Evolutionary conservation across 1,140 invertebrate species (phyloP), one percentile per base, ranked within the genome.

Genomic region (Megathymus violae): DNA sequence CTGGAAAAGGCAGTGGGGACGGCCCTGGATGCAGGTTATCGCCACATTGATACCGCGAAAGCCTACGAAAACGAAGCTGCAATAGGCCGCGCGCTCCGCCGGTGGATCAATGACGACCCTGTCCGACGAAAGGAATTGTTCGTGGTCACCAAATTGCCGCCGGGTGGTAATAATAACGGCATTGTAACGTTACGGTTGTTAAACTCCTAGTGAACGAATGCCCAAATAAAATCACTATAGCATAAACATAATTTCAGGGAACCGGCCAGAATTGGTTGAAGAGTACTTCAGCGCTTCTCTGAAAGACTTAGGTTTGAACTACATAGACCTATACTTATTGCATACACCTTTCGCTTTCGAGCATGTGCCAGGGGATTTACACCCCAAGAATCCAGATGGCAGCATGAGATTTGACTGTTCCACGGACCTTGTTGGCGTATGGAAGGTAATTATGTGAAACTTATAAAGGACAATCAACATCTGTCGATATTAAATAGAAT

Each of bases 371-470:
- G 89, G 85, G 0, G 88, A 92, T 56, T 52, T 92, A 41, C 85
- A 88, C 51, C 90, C 90, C 0, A 88, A 80, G 67, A 93, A 88
- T 56, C 91, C 92, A 19, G 93, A 96, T 75, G 95, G 95, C 46
- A 92, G 82, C 48, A 93, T 95, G 46, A 83, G 92, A 43, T 74
- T 95, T 0, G 95, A 96, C 74, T 67, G 91, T 5, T 81, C 92
- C 7, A 96, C 95, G 3, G 93, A 96, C 87, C 94, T 95, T 70
- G 85, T 94, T 40, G 93, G 90, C 22, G 91, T 95, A 48, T 97
- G 96, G 96, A 95, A 94, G 92, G 95, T 95, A 89, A 81, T 83
- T 31, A n/a, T n/a, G n/a, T n/a, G n/a, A n/a, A n/a, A n/a, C n/a
- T n/a, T n/a, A n/a, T n/a, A n/a, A n/a, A n/a, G n/a, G n/a, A n/a